Evolutionary conservation across 1,140 invertebrate species (phyloP).

Genomic region (Rhagoletis zephyria): DNA sequence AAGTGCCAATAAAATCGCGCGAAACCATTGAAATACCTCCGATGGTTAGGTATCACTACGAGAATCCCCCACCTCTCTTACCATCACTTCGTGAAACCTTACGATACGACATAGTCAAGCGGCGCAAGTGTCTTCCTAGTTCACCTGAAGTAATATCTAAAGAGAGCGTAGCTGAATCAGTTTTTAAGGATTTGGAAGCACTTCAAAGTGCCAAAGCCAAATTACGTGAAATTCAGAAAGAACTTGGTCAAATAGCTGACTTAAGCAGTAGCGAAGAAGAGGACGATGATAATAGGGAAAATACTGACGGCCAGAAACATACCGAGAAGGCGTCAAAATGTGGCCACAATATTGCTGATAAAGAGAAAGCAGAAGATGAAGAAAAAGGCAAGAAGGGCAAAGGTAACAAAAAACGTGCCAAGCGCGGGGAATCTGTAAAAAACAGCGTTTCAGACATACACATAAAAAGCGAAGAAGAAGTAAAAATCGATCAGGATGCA

Average conservation of each 20-base stretch:
- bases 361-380: constrained; percentile 26
- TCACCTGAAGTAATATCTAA: constrained; percentile 67
- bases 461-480: constrained; percentile 53
- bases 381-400: constrained; percentile 26
- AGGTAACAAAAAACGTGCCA: constrained; percentile 48
- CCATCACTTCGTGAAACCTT: constrained; percentile 76
- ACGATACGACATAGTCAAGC: constrained; percentile 71
- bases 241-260: constrained; percentile 59
- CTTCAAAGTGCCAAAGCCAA: constrained; percentile 73
- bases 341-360: not conserved
- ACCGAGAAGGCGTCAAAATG: not conserved
- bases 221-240: constrained; percentile 72
- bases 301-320: not conserved
- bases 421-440: constrained; percentile 45
- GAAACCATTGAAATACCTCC: constrained; percentile 81
- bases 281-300: constrained; percentile 30
- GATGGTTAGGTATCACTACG: constrained; percentile 85
- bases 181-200: constrained; percentile 68
- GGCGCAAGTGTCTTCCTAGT: constrained; percentile 64
- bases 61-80: constrained; percentile 81
- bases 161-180: constrained; percentile 67
- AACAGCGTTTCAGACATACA: constrained; percentile 62
- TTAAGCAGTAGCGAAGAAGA: constrained; percentile 59
- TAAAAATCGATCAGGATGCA: constrained; percentile 57
- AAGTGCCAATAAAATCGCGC: constrained; percentile 75